Conservation (phyloP, 2,888 invertebrate species). For the Hylaea fasciaria region DNA sequence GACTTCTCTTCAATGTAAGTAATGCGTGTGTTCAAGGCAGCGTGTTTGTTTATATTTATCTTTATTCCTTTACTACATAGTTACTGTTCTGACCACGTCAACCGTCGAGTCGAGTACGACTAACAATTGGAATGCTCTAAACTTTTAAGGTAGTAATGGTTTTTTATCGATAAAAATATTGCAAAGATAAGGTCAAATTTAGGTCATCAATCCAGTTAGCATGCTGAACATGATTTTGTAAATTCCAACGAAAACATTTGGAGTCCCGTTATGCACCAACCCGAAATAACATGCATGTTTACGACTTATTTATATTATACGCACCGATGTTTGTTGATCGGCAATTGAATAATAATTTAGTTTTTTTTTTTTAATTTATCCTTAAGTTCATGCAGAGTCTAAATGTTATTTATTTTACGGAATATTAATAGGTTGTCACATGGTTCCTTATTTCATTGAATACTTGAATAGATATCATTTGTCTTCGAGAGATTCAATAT, state of each 20-base stretch:
- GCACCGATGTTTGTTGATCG: conserved; percentile 58
- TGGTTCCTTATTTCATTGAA: too few relatives aligned
- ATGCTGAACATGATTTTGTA: conserved; percentile 51
- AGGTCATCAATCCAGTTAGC: conserved; percentile 47
- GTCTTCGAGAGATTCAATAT: too few relatives aligned
- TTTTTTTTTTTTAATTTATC: conserved; percentile 22
- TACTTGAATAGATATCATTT: too few relatives aligned
- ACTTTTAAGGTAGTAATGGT: background rate
- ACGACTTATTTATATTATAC: conserved; percentile 54
- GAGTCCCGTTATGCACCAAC: conserved; percentile 68
- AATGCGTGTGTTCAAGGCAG: conserved; percentile 57
- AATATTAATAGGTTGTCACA: too few relatives aligned
- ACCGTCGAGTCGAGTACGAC: background rate
- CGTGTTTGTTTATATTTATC: conserved; percentile 52
- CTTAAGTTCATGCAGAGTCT: conserved; percentile 18
- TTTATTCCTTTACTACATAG: conserved; percentile 10
- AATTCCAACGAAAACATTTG: conserved; percentile 61
- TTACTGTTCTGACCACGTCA: too few relatives aligned
- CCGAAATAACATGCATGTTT: conserved; percentile 69
- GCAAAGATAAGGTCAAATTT: conserved; percentile 17
- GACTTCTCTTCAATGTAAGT: conserved; percentile 50
- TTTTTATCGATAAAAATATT: background rate
- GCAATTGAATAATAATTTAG: conserved; percentile 62
- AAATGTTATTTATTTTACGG: background rate
- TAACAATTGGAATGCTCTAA: too few relatives aligned